These are phyloP conservation scores for Ciconia stormi DNA, from an alignment of 2,113 vertebrate genomes.

Conservation along the genomic window DNA sequence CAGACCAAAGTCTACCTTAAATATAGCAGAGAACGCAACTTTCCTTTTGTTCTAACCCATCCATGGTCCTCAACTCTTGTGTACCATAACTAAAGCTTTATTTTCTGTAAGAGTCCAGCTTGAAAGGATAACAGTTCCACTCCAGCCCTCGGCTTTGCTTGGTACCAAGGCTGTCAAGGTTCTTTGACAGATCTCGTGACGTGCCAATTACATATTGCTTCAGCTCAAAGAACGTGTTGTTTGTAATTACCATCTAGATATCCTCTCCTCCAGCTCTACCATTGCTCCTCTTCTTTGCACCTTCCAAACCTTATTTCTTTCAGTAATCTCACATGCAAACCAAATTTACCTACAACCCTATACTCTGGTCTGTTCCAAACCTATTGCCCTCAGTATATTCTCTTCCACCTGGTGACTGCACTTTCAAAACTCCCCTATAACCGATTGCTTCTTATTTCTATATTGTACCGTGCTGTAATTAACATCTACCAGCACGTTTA, in stretches of 20 bases:
- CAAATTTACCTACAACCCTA: neutral
- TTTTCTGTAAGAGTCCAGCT: neutral
- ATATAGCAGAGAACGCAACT: neutral
- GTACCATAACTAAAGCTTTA: neutral
- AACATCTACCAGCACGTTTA: neutral
- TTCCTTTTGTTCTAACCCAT: neutral
- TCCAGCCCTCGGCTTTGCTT: neutral
- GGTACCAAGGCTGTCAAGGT: neutral
- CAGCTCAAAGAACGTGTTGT: neutral
- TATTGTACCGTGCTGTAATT: too few species aligned
- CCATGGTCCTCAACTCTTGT: neutral
- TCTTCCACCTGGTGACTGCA: neutral
- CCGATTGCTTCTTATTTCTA: too few species aligned
- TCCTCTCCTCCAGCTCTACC: neutral
- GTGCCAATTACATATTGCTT: neutral
- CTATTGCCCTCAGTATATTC: neutral
- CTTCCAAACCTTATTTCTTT: neutral
- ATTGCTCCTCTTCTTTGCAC: neutral
- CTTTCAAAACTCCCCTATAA: neutral
- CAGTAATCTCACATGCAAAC: neutral
- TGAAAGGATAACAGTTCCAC: neutral
- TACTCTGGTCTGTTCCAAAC: neutral
- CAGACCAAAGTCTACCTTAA: neutral
- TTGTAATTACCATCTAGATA: neutral
- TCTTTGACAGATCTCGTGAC: neutral